These are phyloP conservation scores for Chaetophractus vellerosus DNA, from an alignment of 2,797 vertebrate species.

Conservation along the genomic window DNA sequence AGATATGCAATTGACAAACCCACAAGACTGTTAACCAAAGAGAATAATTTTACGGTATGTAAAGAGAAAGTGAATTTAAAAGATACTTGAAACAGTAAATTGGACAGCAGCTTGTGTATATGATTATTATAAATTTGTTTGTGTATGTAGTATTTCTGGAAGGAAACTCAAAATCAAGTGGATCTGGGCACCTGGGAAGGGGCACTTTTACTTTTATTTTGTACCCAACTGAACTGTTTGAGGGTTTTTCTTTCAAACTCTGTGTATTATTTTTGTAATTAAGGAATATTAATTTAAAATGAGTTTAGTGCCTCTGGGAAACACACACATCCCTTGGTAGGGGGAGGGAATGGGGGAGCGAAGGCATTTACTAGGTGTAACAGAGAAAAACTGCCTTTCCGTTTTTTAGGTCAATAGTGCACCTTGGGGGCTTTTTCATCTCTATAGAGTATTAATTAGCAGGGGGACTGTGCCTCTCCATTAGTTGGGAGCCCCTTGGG, in stretches of 20 bases:
- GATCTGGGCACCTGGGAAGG: neutral
- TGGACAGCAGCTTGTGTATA: neutral
- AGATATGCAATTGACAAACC: neutral
- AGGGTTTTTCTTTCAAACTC: conserved; percentile 33
- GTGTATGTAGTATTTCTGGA: conserved; percentile 43
- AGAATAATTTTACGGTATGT: conserved; percentile 31
- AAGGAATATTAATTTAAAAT: conserved; percentile 56
- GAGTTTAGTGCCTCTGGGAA: conserved; percentile 17
- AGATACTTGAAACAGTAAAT: neutral
- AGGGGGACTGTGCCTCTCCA: neutral
- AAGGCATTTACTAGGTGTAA: neutral
- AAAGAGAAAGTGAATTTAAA: conserved; percentile 6
- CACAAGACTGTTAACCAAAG: neutral
- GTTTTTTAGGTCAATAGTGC: neutral
- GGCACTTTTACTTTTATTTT: conserved; percentile 51
- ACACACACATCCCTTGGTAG: neutral
- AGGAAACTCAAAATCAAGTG: neutral
- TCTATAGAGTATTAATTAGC: neutral
- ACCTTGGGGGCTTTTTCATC: neutral
- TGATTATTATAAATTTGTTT: conserved; percentile 18
- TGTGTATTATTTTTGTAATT: conserved; percentile 44
- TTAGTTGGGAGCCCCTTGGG: neutral
- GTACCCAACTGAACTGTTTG: neutral
- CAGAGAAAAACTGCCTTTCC: neutral
- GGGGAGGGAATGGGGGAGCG: neutral